Conservation (phyloP, 2,888 invertebrate genomes). For the Lagria hirta region DNA sequence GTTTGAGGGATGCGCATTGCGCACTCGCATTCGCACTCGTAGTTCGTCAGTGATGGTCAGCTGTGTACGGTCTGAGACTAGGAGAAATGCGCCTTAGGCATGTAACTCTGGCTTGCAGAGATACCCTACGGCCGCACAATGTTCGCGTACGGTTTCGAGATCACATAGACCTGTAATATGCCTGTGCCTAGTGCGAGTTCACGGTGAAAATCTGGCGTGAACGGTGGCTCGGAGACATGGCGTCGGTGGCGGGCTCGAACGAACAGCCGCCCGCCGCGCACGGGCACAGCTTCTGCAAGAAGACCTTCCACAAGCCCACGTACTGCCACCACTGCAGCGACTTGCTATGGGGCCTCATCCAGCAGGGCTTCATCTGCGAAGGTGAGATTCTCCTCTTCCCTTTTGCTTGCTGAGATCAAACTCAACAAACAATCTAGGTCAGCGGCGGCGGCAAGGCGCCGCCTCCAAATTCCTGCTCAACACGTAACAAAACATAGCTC, state of each 20-base stretch:
- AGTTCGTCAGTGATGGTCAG: slow-evolving; percentile 50
- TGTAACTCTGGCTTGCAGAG: slow-evolving; percentile 49
- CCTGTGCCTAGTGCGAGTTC: slow-evolving; percentile 54
- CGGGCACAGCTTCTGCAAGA: slow-evolving; percentile 99
- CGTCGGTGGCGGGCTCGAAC: slow-evolving; percentile 56
- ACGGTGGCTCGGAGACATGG: slow-evolving; percentile 62
- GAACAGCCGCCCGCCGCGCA: slow-evolving; percentile 64
- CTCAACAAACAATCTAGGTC: neutral
- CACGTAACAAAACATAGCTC: slow-evolving; percentile 8
- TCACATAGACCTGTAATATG: slow-evolving; percentile 62
- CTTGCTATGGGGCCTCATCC: slow-evolving; percentile 99
- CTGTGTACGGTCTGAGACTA: slow-evolving; percentile 46
- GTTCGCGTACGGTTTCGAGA: slow-evolving; percentile 62
- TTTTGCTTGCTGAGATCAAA: slow-evolving; percentile 3
- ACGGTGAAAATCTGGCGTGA: slow-evolving; percentile 66
- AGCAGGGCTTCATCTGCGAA: slow-evolving; percentile 99
- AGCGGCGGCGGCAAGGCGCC: neutral
- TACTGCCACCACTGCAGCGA: slow-evolving; percentile 99
- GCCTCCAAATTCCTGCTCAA: slow-evolving; percentile 1
- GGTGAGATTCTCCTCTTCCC: slow-evolving; percentile 80
- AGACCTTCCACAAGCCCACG: slow-evolving; percentile 99
- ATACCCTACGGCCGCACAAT: slow-evolving; percentile 56
- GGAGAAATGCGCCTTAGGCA: slow-evolving; percentile 54
- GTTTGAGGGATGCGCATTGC: too few relatives aligned
- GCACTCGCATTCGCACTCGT: slow-evolving; percentile 46